These are phyloP conservation scores for Hydrotaea diabolus DNA, from an alignment of 2,888 invertebrate genomes.

Conservation along the genomic window DNA sequence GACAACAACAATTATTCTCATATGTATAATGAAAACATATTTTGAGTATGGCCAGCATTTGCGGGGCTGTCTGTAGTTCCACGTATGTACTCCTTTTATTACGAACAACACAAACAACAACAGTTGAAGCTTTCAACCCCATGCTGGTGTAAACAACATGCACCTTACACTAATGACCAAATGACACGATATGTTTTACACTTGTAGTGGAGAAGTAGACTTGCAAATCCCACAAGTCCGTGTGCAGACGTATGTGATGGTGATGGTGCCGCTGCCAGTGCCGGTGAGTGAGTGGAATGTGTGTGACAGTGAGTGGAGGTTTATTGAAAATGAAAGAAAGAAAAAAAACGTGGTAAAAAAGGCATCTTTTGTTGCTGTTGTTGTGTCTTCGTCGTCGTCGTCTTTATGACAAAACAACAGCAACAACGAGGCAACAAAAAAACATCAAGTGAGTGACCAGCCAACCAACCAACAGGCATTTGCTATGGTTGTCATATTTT, in stretches of 20 bases:
- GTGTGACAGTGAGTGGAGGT: constrained; percentile 22
- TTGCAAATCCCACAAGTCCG: background rate
- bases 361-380: constrained; percentile 4
- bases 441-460: background rate
- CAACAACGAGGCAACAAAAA: background rate
- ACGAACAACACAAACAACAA: constrained; percentile 44
- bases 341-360: background rate
- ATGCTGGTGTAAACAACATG: constrained; percentile 69
- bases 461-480: constrained; percentile 5
- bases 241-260: background rate
- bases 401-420: constrained; percentile 28
- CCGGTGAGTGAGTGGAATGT: background rate
- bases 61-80: background rate
- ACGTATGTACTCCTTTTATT: background rate
- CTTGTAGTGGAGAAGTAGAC: constrained; percentile 51
- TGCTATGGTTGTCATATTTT: constrained; percentile 32
- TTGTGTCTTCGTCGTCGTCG: no score
- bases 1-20: constrained; percentile 6
- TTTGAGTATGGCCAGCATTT: background rate
- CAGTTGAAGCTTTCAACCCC: constrained; percentile 54
- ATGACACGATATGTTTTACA: constrained; percentile 70
- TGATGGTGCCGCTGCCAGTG: background rate
- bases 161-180: constrained; percentile 71
- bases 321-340: background rate
- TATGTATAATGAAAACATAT: constrained; percentile 9